A percentile compares a stretch with the other conserved stretches of the same genome.
These are phyloP conservation scores for Clarias laeviceps DNA, from an alignment of 2,797 vertebrate species.

Conservation along the genomic window DNA sequence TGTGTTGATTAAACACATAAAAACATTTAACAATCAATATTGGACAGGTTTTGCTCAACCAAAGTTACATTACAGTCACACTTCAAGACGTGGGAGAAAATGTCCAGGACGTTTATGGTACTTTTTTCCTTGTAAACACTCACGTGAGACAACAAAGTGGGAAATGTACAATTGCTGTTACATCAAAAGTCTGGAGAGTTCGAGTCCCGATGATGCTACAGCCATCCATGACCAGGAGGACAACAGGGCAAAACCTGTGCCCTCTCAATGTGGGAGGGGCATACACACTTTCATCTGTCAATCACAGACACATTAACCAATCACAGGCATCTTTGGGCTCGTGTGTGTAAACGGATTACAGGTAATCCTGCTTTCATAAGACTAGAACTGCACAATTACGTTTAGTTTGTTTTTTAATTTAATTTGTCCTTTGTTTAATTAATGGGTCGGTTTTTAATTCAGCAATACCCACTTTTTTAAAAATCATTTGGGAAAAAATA, in stretches of 20 bases:
- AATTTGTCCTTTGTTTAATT: too few species aligned
- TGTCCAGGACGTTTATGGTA: background rate
- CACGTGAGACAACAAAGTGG: too few species aligned
- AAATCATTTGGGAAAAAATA: too few species aligned
- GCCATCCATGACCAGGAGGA: background rate
- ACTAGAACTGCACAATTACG: too few species aligned
- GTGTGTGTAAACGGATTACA: background rate
- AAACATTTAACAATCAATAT: background rate
- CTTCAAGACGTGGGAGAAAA: slow-evolving; percentile 3
- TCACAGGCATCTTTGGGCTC: background rate
- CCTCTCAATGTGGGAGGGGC: background rate
- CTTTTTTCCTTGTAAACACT: too few species aligned
- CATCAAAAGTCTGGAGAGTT: too few species aligned
- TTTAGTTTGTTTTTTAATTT: too few species aligned
- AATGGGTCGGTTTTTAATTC: too few species aligned
- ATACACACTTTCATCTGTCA: background rate
- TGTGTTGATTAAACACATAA: background rate
- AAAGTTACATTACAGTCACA: background rate
- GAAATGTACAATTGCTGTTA: too few species aligned
- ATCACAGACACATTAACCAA: background rate
- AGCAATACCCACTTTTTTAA: too few species aligned
- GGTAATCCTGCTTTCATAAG: background rate
- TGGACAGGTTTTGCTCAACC: background rate
- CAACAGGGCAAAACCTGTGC: background rate
- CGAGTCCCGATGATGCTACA: background rate